These are phyloP conservation scores for Melieria omissa DNA, from an alignment of 2,888 invertebrate genomes.

Conservation along the genomic window DNA sequence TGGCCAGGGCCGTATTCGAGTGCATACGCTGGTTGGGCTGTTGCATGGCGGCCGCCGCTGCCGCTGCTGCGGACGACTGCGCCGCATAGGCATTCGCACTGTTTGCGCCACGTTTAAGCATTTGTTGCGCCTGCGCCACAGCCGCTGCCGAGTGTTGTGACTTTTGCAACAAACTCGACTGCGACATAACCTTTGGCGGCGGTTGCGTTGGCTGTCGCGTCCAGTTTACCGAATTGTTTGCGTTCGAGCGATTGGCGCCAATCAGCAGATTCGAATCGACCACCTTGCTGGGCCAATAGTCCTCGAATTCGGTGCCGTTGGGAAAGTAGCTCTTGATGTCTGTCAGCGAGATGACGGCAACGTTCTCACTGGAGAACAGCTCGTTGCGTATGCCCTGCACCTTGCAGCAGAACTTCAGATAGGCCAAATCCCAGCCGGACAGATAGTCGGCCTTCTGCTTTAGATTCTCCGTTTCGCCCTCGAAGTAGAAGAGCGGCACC, in stretches of 20 bases:
- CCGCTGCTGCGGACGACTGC: constrained; percentile 54
- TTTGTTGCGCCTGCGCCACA: constrained; percentile 51
- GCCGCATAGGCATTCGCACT: constrained; percentile 41
- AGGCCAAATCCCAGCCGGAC: constrained; percentile 92
- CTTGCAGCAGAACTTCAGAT: constrained; percentile 93
- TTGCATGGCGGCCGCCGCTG: constrained; percentile 64
- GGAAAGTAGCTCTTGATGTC: constrained; percentile 93
- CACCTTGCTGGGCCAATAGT: constrained; percentile 92
- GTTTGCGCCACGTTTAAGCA: constrained; percentile 57
- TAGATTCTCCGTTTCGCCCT: constrained; percentile 89
- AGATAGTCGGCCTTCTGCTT: constrained; percentile 87
- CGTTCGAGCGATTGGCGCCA: constrained; percentile 71
- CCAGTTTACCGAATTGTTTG: constrained; percentile 76
- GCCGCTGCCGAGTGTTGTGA: constrained; percentile 48
- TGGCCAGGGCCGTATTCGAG: constrained; percentile 59
- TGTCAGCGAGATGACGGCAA: constrained; percentile 88
- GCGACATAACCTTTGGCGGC: constrained; percentile 68
- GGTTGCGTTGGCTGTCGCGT: constrained; percentile 82
- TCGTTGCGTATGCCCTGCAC: constrained; percentile 93
- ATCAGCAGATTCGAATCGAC: constrained; percentile 84
- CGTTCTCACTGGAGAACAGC: constrained; percentile 89
- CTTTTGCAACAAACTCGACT: constrained; percentile 58
- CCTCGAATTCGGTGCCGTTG: constrained; percentile 88
- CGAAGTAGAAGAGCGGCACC: constrained; percentile 89
- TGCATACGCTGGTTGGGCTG: constrained; percentile 53